These are phyloP conservation scores for Anguilla anguilla DNA, from an alignment of 2,797 vertebrate species.

Conservation along the genomic window DNA sequence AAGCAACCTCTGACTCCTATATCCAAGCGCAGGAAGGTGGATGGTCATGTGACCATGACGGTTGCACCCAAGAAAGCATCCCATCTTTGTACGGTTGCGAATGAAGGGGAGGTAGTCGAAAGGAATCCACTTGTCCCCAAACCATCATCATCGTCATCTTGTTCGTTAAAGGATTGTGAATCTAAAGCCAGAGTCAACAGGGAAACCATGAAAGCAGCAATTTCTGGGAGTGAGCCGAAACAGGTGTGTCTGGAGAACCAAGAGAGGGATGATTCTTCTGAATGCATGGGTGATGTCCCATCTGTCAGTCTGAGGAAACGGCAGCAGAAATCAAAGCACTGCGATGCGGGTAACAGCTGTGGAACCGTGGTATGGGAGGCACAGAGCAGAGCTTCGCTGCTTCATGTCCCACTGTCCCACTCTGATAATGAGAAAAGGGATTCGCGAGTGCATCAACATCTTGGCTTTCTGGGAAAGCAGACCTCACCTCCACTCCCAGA, in stretches of 20 bases:
- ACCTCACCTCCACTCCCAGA: neutral
- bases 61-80: neutral
- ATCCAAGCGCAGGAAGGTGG: slow-evolving; percentile 64
- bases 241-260: neutral
- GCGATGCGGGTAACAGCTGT: neutral
- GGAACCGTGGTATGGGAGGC: neutral
- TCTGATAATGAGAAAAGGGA: neutral
- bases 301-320: slow-evolving; percentile 29
- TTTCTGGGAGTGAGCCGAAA: neutral
- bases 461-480: neutral
- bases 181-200: neutral
- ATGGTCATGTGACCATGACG: slow-evolving; percentile 7
- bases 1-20: slow-evolving; percentile 35
- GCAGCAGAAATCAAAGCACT: slow-evolving; percentile 34
- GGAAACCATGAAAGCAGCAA: neutral
- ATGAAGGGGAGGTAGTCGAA: neutral
- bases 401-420: neutral
- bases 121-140: neutral
- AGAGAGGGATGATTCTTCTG: neutral
- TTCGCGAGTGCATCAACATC: neutral
- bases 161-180: neutral
- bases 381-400: neutral
- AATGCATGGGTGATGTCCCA: slow-evolving; percentile 4
- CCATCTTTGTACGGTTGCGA: neutral
- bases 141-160: neutral